Evolutionary conservation across 2,113 vertebrate genomes (phyloP).

Genomic region (Pedionomus torquatus): DNA sequence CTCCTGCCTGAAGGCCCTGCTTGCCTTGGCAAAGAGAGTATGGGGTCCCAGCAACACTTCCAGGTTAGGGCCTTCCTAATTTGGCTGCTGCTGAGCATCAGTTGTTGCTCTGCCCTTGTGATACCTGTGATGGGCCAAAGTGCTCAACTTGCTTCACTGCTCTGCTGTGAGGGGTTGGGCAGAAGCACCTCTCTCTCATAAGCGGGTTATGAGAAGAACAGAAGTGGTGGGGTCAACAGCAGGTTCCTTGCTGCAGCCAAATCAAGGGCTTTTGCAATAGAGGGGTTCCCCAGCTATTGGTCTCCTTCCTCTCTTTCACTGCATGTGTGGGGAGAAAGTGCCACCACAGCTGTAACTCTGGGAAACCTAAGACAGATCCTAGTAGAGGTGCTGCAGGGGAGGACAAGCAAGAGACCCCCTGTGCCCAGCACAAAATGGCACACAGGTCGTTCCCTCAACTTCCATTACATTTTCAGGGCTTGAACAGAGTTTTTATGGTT

Average conservation of each 20-base stretch:
- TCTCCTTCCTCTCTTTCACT: not conserved
- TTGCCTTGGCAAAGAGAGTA: not conserved
- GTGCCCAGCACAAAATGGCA: not conserved
- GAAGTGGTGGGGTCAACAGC: not conserved
- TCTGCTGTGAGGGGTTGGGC: not conserved
- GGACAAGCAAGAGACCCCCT: not conserved
- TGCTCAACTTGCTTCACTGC: not conserved
- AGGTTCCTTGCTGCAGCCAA: not conserved
- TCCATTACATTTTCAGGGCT: slow-evolving; percentile 82
- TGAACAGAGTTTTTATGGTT: slow-evolving; percentile 82
- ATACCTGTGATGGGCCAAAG: not conserved
- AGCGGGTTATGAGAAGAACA: not conserved
- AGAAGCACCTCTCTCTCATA: not conserved
- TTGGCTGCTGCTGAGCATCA: not conserved
- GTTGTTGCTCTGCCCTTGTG: not conserved
- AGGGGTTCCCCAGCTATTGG: not conserved
- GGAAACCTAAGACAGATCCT: not conserved
- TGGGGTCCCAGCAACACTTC: rapidly evolving
- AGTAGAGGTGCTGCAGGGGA: not conserved
- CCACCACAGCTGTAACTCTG: not conserved
- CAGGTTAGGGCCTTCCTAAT: not conserved
- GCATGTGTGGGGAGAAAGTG: not conserved
- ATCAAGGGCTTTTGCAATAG: not conserved
- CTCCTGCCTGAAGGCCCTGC: not conserved
- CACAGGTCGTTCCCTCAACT: not conserved